phyloP scores from a whole-genome alignment of 1,140 invertebrate genomes.

The Magallana gigas region DNA sequence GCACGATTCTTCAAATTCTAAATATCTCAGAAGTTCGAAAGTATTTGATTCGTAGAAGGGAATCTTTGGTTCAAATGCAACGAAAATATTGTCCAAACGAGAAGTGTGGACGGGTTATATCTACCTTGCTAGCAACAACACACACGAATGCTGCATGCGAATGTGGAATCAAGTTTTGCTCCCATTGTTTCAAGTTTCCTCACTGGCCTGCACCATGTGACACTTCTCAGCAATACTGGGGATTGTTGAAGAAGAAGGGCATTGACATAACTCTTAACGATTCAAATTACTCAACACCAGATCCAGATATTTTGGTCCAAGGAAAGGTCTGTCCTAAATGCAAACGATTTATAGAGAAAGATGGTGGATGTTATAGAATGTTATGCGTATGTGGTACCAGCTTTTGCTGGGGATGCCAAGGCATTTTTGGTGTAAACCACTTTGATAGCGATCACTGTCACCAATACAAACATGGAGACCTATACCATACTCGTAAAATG shows the following conservation, averaged over 20 bases:
- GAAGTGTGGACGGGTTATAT: conserved; percentile 63
- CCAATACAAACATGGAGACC: conserved; percentile 34
- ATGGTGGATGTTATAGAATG: conserved; percentile 56
- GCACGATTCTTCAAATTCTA: conserved; percentile 62
- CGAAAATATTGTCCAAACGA: conserved; percentile 69
- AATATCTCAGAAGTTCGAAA: conserved; percentile 57
- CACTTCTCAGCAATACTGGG: conserved; percentile 50
- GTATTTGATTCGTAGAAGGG: conserved; percentile 49
- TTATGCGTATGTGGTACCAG: conserved; percentile 49
- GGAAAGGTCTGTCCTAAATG: conserved; percentile 35
- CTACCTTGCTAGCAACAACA: background rate
- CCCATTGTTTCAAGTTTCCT: conserved; percentile 60
- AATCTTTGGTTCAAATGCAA: conserved; percentile 42
- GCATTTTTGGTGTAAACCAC: conserved; percentile 7
- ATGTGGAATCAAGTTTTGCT: conserved; percentile 64
- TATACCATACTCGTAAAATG: conserved; percentile 20
- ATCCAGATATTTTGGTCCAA: conserved; percentile 48
- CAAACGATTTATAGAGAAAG: conserved; percentile 57
- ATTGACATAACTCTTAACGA: conserved; percentile 34
- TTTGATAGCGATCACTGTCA: background rate
- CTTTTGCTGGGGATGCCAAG: conserved; percentile 65
- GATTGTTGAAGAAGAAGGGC: conserved; percentile 51
- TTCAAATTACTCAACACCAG: conserved; percentile 43
- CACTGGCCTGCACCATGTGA: conserved; percentile 70
- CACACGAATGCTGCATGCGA: conserved; percentile 52